A percentile compares a stretch with the other conserved stretches of the same genome.
Conservation (phyloP, 2,888 invertebrate species). For the Ochlodes sylvanus region DNA sequence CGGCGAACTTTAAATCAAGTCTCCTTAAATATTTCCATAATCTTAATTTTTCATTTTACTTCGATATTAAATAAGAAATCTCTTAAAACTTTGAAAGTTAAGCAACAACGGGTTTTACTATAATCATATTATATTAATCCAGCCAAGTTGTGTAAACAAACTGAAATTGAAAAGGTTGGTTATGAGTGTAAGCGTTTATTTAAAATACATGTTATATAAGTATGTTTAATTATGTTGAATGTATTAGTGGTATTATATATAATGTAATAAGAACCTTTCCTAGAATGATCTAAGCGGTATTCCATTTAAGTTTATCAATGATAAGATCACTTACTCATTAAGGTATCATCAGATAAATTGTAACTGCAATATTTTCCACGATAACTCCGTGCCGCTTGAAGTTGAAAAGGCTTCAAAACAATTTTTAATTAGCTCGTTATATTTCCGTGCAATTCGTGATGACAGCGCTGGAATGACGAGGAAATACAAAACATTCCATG, state of each 20-base stretch:
- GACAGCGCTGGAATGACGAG: not conserved
- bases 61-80: slow-evolving; percentile 9
- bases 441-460: slow-evolving; percentile 21
- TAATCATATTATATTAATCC: too few relatives aligned
- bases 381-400: not conserved
- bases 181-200: too few relatives aligned
- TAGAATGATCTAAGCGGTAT: too few relatives aligned
- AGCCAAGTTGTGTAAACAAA: too few relatives aligned
- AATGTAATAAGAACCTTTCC: too few relatives aligned
- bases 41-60: slow-evolving; percentile 22
- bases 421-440: slow-evolving; percentile 24
- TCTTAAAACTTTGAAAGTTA: not conserved
- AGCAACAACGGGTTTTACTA: not conserved
- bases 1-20: slow-evolving; percentile 30
- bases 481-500: slow-evolving; percentile 6
- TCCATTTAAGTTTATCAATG: too few relatives aligned
- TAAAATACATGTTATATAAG: too few relatives aligned
- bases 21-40: slow-evolving; percentile 22
- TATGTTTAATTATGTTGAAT: too few relatives aligned
- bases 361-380: not conserved
- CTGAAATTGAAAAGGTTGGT: too few relatives aligned
- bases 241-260: too few relatives aligned
- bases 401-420: slow-evolving; percentile 5
- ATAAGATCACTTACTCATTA: too few relatives aligned
- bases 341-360: not conserved